These are phyloP conservation scores for Diabrotica balteata DNA, from an alignment of 2,888 invertebrate genomes.

Conservation along the genomic window DNA sequence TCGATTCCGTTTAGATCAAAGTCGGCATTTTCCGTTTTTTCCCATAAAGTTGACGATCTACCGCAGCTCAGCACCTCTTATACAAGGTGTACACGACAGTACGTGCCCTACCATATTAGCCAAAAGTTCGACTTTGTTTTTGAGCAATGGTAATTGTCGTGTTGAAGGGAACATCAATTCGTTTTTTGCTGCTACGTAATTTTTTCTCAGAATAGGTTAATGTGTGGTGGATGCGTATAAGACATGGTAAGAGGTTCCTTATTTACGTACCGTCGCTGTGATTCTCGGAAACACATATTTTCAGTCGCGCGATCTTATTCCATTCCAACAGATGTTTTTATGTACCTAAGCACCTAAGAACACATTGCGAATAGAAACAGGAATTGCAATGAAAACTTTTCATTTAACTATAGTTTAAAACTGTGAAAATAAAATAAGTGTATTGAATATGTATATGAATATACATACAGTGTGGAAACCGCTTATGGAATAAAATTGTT, in stretches of 20 bases:
- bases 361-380: too few species aligned
- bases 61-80: conserved; percentile 34
- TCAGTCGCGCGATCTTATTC: too few species aligned
- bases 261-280: conserved; percentile 5
- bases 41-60: conserved; percentile 28
- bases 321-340: too few species aligned
- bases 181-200: conserved; percentile 21
- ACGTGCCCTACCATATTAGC: conserved; percentile 21
- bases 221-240: conserved; percentile 1
- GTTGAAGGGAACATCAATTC: conserved; percentile 34
- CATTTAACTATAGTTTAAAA: too few species aligned
- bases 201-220: conserved; percentile 16
- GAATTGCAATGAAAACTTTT: too few species aligned
- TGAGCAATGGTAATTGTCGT: conserved; percentile 27
- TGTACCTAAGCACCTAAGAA: too few species aligned
- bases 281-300: conserved; percentile 4
- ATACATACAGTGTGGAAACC: too few species aligned
- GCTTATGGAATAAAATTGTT: too few species aligned
- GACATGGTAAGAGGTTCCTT: conserved; percentile 8
- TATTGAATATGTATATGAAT: too few species aligned
- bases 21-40: conserved; percentile 29
- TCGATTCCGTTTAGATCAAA: conserved; percentile 24
- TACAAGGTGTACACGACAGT: conserved; percentile 30
- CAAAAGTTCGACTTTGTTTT: conserved; percentile 18
- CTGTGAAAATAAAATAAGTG: too few species aligned